Evolutionary conservation across 2,797 vertebrate genomes (phyloP).

Genomic region (Halcyon badia): DNA sequence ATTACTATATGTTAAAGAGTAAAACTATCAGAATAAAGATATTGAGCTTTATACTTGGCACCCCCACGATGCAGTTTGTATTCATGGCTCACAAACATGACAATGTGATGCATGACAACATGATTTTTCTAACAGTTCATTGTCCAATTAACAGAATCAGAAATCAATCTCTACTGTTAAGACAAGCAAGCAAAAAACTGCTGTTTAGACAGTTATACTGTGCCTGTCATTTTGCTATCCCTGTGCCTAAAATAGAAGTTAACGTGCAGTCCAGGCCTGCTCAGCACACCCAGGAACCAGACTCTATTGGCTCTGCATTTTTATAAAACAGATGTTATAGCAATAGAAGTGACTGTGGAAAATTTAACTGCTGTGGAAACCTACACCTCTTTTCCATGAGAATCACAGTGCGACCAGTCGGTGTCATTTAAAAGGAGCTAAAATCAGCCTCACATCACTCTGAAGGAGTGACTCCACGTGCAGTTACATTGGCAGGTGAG

Average conservation of each 20-base stretch:
- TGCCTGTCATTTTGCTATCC: not conserved
- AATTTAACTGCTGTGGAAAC: constrained; percentile 2
- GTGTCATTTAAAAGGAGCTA: not conserved
- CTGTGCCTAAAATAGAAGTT: not conserved
- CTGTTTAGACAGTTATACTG: constrained; percentile 3
- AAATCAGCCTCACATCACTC: not conserved
- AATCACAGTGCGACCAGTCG: not conserved
- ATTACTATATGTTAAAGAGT: not conserved
- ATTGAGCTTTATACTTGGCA: not conserved
- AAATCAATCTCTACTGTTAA: constrained; percentile 3
- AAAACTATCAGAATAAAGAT: not conserved
- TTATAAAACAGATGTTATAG: constrained; percentile 28
- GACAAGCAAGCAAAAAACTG: not conserved
- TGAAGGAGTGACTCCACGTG: not conserved
- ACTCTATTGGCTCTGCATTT: constrained; percentile 1
- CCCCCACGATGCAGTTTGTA: rapidly evolving
- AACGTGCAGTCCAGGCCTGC: not conserved
- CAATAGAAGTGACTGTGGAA: not conserved
- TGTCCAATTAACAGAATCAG: constrained; percentile 37
- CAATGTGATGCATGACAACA: not conserved
- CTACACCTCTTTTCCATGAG: not conserved
- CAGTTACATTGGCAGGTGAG: not conserved
- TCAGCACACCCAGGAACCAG: not conserved
- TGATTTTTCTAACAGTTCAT: not conserved
- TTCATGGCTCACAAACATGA: not conserved